Evolutionary conservation across 2,888 invertebrate species (phyloP), one percentile per base, ranked within the genome.

Genomic region (Eledone cirrhosa): DNA sequence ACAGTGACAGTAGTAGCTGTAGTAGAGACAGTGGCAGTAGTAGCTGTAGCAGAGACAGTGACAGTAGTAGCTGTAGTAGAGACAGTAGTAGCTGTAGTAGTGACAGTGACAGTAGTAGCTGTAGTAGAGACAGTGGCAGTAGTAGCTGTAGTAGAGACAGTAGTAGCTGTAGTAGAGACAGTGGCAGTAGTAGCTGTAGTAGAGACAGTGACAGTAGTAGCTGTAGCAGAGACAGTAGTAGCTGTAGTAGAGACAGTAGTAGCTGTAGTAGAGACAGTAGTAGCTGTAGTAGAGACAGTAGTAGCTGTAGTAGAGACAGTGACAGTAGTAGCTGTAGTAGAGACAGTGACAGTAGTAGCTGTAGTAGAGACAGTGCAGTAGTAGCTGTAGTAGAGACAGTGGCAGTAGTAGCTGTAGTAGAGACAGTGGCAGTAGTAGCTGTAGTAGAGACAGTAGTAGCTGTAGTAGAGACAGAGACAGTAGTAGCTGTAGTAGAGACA

Each of bases 1-100:
- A 24, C 24, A 69, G 69, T 69, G 24, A 24, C 24, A 69, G 69
- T 69, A 24, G 69, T 69, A 69, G 69, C 29, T n/a, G n/a, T n/a
- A n/a, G n/a, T n/a, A n/a, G n/a, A n/a, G n/a, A n/a, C n/a, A n/a
- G n/a, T n/a, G n/a, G n/a, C n/a, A n/a, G n/a, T n/a, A n/a, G n/a
- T n/a, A n/a, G n/a, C n/a, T n/a, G n/a, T n/a, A n/a, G n/a, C n/a
- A n/a, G n/a, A n/a, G n/a, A n/a, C n/a, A n/a, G n/a, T n/a, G n/a
- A n/a, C n/a, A n/a, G n/a, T n/a, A 69, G 69, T 69, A 69, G 69
- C 29, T 22, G 69, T 69, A 69, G 69, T 69, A 69, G 69, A 14
- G 24, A 24, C 69, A 69, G 69, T 27, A 69, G 53, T 53, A 53
- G 53, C 53, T 16, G 53, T 53, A 53, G 53, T 53, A 53, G 53